phyloP scores from a whole-genome alignment of 2,113 vertebrate species.

The Pollimyrus isidori region DNA sequence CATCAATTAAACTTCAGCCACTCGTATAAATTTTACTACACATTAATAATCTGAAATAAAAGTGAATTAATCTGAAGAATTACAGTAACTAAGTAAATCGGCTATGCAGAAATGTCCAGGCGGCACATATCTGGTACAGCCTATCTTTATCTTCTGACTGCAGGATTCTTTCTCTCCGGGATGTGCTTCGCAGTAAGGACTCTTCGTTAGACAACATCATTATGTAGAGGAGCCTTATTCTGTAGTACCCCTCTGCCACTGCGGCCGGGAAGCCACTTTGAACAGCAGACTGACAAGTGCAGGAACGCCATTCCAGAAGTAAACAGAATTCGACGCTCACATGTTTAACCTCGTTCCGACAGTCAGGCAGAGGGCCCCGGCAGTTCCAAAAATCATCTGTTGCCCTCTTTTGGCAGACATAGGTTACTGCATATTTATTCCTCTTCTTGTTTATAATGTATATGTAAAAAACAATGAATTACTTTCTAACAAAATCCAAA shows the following conservation, averaged over 20 bases:
- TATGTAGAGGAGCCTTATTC: conserved; percentile 52
- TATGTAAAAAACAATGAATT: not conserved
- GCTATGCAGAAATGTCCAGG: not conserved
- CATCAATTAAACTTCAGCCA: not conserved
- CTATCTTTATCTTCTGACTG: conserved; percentile 39
- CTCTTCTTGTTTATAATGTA: not conserved
- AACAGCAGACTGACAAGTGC: conserved; percentile 48
- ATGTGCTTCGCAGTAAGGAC: conserved; percentile 32
- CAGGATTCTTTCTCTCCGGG: conserved; percentile 36
- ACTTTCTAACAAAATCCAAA: not conserved
- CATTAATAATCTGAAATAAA: not conserved
- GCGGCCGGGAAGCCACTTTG: conserved; percentile 44
- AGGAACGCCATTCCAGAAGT: conserved; percentile 44
- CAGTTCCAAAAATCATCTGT: conserved; percentile 60
- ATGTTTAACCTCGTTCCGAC: conserved; percentile 54
- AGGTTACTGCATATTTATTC: conserved; percentile 46
- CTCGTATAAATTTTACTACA: not conserved
- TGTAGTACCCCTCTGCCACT: conserved; percentile 45
- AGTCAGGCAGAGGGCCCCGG: conserved; percentile 25
- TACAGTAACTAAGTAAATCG: not conserved
- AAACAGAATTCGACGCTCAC: conserved; percentile 63
- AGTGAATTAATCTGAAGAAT: not conserved
- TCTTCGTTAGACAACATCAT: conserved; percentile 46
- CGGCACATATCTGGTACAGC: not conserved
- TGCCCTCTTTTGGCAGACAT: conserved; percentile 69